phyloP scores from a whole-genome alignment of 2,888 invertebrate species.

The Eurytoma californica region DNA sequence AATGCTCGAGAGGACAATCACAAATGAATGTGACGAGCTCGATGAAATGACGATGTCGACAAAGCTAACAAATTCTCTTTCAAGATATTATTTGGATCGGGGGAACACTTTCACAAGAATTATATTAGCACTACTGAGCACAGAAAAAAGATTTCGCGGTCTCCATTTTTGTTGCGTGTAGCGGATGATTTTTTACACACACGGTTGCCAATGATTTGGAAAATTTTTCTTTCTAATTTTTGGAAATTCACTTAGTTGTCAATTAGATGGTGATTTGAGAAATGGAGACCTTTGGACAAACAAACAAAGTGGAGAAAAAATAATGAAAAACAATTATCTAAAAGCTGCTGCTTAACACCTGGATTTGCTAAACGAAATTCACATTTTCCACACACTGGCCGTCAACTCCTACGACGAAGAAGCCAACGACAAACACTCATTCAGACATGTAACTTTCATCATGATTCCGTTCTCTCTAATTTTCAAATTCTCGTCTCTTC shows the following conservation, averaged over 20 bases:
- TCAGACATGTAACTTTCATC: conserved; percentile 57
- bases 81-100: conserved; percentile 50
- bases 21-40: conserved; percentile 47
- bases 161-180: conserved; percentile 46
- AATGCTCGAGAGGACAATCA: conserved; percentile 44
- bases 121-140: conserved; percentile 60
- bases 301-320: conserved; percentile 25
- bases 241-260: background rate
- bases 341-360: conserved; percentile 53
- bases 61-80: conserved; percentile 45
- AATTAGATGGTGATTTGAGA: conserved; percentile 18
- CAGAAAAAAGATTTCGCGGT: conserved; percentile 44
- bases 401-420: conserved; percentile 68
- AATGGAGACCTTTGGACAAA: conserved; percentile 51
- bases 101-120: conserved; percentile 57
- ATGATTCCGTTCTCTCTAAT: conserved; percentile 37
- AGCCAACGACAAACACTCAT: conserved; percentile 70
- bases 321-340: conserved; percentile 48
- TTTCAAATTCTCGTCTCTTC: conserved; percentile 35
- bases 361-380: conserved; percentile 61
- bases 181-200: background rate
- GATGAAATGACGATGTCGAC: conserved; percentile 55
- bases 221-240: conserved; percentile 8
- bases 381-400: conserved; percentile 58
- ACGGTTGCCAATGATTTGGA: background rate